Evolutionary conservation across 2,113 vertebrate genomes (phyloP), one percentile per base, ranked within the genome.

Genomic region (Erpornis zantholeuca): DNA sequence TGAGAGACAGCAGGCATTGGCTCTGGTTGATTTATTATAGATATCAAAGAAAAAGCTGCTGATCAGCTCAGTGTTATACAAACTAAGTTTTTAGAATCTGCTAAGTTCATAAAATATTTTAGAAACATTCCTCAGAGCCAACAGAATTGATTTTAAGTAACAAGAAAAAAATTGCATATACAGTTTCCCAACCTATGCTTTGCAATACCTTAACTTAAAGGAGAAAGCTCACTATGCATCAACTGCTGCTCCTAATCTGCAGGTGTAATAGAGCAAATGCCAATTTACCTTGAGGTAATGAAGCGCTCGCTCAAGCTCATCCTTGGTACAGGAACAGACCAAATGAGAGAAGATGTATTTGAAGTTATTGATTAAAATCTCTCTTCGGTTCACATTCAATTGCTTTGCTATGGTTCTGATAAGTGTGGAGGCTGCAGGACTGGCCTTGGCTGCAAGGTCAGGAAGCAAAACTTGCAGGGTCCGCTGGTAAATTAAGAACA

Each of bases 341-440:
- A 99, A 98, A 73, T 99, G 99, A 90, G 99, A 99, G 95, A 99
- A 99, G 94, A 99, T 99, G 95, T 99, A 99, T 83, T 99, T 99
- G 97, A 99, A 99, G 97, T 99, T 99, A 97, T 99, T 99, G 97
- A 99, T 99, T 57, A 99, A 98, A 94, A 99, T 99, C 95, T 99
- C 99, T 96, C 99, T 98, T 61, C 99, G 98, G 96, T 98, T 99
- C 92, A 98, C 99, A 66, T 99, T 99, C 75, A 99, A 35, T 91
- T 99, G 99, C 84, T 99, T 99, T 91, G 99, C 99, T 92, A 99
- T 97, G n/a, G 98, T 99, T 83, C 99, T 98, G 94, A 99, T 99
- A 77, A 99, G 98, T 23, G 98, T 94, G 33, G 99, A 99, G 59
- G 98, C 99, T 65, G 99, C 99, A 38, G 98, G 94, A 93, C 99